These are phyloP conservation scores for Cataglyphis livida DNA, from an alignment of 2,888 invertebrate genomes.

Conservation along the genomic window DNA sequence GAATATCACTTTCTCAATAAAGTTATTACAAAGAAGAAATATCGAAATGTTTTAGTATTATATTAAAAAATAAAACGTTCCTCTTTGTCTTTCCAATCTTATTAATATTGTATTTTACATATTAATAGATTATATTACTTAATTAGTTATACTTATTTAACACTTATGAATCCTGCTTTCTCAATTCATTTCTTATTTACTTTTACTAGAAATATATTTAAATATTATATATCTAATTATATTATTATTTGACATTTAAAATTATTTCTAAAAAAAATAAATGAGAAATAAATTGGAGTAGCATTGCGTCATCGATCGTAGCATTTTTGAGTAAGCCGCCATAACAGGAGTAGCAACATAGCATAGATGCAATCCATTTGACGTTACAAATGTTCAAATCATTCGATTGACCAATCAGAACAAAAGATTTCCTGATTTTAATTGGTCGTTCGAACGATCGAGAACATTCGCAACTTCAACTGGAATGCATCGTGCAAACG, in stretches of 20 bases:
- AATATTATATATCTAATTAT: neutral
- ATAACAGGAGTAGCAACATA: neutral
- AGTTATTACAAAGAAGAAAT: conserved; percentile 42
- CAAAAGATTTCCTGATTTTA: neutral
- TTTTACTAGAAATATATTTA: too few species aligned
- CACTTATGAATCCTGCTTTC: too few species aligned
- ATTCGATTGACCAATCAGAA: neutral
- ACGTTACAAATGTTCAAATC: neutral
- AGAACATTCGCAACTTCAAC: neutral
- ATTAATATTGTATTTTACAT: neutral
- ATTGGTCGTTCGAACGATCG: neutral
- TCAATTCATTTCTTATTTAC: too few species aligned
- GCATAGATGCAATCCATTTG: neutral
- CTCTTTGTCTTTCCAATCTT: neutral
- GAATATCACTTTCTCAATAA: conserved; percentile 56
- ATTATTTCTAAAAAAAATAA: neutral
- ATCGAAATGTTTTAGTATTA: neutral
- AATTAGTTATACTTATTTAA: neutral
- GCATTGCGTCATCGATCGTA: neutral
- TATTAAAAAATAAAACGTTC: neutral
- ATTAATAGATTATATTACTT: neutral
- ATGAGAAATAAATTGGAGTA: neutral
- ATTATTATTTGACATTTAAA: neutral
- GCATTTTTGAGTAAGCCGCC: neutral
- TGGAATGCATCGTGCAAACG: neutral